Base-by-base conservation (phyloP, 2,797 vertebrate genomes). In the Acrossocheilus wenchowensis region DNA sequence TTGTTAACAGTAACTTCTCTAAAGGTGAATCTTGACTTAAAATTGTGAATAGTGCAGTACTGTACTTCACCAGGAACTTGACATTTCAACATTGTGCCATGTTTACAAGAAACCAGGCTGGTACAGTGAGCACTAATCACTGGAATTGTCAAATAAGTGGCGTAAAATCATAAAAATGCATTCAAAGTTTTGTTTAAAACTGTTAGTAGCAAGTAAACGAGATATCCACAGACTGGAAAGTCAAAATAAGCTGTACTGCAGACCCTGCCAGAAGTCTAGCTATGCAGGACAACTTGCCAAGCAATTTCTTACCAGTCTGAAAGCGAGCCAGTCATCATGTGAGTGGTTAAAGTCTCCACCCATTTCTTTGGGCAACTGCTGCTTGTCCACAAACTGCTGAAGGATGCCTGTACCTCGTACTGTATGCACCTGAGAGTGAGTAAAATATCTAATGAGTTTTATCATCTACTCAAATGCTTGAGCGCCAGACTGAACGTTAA, bases 241-340 rank as follows among this genome's bases (percentile, higher is more conserved):
- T 78, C 75, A 39, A 5, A 57, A 78, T 14, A 39, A n/a, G 34
- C 11, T 78, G 52, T 14, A 57, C 14, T 45, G 39, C 3, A 2
- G 60, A 62, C 41, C 60, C 12, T 43, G 60, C 41, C 14, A 80
- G 21, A 81, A 6, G 54, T n/a, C 52, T 41, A 4, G 11, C 30
- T 52, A 39, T 10, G 17, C 12, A 60, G 9, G 23, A 45, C 1
- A 5, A 26, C 14, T 69, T 68, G 30, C 34, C 23, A 15, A 69
- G 34, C 3, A 4, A 62, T 12, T 11, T 39, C 92, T 94, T 88
- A 96, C 96, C 87, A 94, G 92, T 90, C 96, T 94, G 89, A 95
- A 96, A n/a, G 92, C 81, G 80, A 96, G 92, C 95, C 96, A 96
- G 89, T 96, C 96, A 1, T 91, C 71, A 81, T 96, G 96, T 3